Percentiles rank a stretch among this genome's conserved stretches.
These are phyloP conservation scores for Arctia plantaginis DNA, from an alignment of 2,888 invertebrate genomes.

Conservation along the genomic window DNA sequence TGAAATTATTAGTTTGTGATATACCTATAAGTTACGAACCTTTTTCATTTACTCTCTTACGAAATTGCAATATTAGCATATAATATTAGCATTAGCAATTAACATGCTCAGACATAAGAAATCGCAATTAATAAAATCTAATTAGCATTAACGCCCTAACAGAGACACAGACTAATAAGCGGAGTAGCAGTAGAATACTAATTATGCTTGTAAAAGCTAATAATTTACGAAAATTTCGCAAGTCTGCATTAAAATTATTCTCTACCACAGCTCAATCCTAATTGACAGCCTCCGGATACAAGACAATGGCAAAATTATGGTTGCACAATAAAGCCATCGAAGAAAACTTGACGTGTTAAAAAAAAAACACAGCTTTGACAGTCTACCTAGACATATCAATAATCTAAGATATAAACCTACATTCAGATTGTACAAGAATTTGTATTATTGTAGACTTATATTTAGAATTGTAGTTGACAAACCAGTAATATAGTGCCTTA, in stretches of 20 bases:
- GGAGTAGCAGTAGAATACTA: neutral
- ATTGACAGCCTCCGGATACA: no score
- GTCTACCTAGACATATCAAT: neutral
- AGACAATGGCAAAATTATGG: neutral
- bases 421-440: neutral
- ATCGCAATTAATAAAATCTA: no score
- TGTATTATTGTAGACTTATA: neutral
- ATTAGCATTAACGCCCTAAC: no score
- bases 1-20: no score
- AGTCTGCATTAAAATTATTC: no score
- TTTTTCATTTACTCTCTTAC: no score
- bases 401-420: neutral
- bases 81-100: no score
- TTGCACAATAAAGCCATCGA: neutral
- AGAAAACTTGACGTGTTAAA: no score
- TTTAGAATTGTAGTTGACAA: neutral
- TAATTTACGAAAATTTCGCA: neutral
- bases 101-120: no score
- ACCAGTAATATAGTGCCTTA: slow-evolving; percentile 6
- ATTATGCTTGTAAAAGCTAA: neutral
- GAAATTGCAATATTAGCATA: no score
- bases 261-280: neutral
- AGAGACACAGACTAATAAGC: neutral
- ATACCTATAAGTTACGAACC: no score
- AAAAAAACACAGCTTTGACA: neutral